A percentile compares a stretch with the other conserved stretches of the same genome.
Evolutionary conservation across 2,888 invertebrate genomes (phyloP).

Genomic region (Netelia fuscicornis): DNA sequence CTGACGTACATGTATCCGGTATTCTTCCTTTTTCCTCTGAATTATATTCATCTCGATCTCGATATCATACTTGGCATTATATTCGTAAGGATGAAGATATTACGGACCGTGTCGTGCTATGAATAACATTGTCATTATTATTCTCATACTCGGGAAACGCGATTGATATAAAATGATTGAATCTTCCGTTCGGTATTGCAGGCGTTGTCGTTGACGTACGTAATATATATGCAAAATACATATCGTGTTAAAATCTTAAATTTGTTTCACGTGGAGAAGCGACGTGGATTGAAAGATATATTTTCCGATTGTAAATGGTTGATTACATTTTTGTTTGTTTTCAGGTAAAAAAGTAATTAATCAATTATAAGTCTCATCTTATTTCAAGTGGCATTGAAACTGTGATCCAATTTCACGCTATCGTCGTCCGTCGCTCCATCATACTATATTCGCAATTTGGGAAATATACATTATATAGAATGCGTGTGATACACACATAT

Average conservation of each 20-base stretch:
- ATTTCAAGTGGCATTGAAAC: not conserved
- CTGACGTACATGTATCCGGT: constrained; percentile 46
- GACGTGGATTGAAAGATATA: no score
- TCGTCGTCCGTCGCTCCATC: not conserved
- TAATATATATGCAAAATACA: constrained; percentile 30
- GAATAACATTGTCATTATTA: constrained; percentile 39
- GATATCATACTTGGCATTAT: not conserved
- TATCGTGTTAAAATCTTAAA: constrained; percentile 1
- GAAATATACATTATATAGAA: constrained; percentile 6
- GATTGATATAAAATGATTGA: constrained; percentile 46
- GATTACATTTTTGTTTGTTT: not conserved
- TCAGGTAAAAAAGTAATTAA: not conserved
- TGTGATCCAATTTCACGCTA: constrained; percentile 21
- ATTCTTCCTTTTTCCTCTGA: constrained; percentile 13
- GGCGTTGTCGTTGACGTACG: constrained; percentile 22
- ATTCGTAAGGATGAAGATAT: not conserved
- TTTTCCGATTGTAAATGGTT: no score
- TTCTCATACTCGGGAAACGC: constrained; percentile 11
- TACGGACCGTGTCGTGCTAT: constrained; percentile 3
- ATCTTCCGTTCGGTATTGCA: constrained; percentile 30
- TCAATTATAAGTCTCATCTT: not conserved
- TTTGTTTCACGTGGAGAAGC: not conserved
- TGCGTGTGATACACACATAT: not conserved
- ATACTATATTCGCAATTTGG: constrained; percentile 7
- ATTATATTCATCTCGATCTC: not conserved